Base-by-base conservation (phyloP, 2,113 vertebrate genomes). In the Poicephalus gulielmi region DNA sequence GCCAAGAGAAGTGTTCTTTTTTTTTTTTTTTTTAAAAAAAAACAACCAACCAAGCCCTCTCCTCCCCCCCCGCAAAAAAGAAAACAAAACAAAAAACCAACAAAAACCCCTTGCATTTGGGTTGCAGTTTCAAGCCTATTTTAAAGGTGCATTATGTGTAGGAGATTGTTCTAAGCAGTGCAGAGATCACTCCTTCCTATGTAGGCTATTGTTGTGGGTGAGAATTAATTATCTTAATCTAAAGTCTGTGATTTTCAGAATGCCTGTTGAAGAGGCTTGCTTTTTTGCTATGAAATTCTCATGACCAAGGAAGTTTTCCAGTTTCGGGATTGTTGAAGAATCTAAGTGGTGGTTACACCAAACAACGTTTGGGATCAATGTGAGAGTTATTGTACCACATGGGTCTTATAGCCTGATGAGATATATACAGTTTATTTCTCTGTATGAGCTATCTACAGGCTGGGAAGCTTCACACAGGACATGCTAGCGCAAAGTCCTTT, bases 301-400 rank as follows among this genome's bases (percentile, higher is more conserved):
- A 44, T 43, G 28, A 30, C 22, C 4, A 35, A 13, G 13, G 22
- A 11, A 55, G 3, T 66, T 91, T 60, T 85, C 11, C 33, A 57
- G 27, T 76, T 95, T 39, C 43, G 59, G 6, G 19, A 33, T 10
- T 25, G 23, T 22, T 87, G 35, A 11, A 49, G 49, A 53, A 33
- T 60, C 28, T 12, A 13, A 3, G 14, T 41, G 49, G n/a, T 83
- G 27, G 9, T 73, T 79, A 9, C 33, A 41, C 9, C 7, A 76
- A 66, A 73, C 13, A 20, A 17, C n/a, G 6, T 1, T 3, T 64
- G 33, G 27, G 43, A 24, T 87, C 22, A 37, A 4, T 68, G 6
- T 15, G 33, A 49, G 28, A 46, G 13, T 60, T 41, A 49, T 2
- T 0, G 0, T 3, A 28, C 35, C 24, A 37, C 6, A 4, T 60